These are phyloP conservation scores for Mallotus villosus DNA, from an alignment of 2,797 vertebrate species.

Conservation along the genomic window DNA sequence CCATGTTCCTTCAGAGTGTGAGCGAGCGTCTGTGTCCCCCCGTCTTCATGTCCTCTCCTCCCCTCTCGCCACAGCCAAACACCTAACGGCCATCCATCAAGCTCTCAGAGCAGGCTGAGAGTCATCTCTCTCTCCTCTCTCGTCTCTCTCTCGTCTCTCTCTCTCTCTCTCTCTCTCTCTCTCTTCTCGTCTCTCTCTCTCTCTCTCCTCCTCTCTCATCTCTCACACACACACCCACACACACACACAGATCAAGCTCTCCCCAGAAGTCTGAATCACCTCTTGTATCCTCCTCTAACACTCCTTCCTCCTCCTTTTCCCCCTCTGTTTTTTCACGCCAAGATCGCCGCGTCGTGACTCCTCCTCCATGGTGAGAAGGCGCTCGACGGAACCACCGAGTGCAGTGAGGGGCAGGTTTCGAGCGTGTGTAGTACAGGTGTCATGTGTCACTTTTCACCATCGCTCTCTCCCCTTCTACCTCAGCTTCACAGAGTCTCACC, in stretches of 20 bases:
- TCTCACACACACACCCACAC: not conserved
- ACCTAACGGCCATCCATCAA: not conserved
- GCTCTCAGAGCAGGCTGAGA: not conserved
- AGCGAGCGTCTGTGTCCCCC: not conserved
- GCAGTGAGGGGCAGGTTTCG: too few species aligned
- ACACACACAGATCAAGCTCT: too few species aligned
- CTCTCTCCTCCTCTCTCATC: not conserved
- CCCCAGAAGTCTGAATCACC: too few species aligned
- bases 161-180: conserved; percentile 3
- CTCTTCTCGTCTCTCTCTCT: conserved; percentile 15
- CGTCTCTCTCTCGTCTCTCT: not conserved
- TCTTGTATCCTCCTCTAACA: not conserved
- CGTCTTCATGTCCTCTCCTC: not conserved
- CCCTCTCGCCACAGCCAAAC: not conserved
- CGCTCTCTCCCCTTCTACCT: too few species aligned
- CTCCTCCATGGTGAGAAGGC: too few species aligned
- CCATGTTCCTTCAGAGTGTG: not conserved
- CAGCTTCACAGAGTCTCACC: too few species aligned
- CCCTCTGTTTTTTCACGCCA: too few species aligned
- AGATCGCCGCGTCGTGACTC: not conserved
- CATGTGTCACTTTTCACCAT: too few species aligned
- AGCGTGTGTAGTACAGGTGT: too few species aligned
- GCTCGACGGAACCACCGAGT: too few species aligned
- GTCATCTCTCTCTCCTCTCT: not conserved
- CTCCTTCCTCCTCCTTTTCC: not conserved